A percentile compares a stretch with the other conserved stretches of the same genome.
Evolutionary conservation across 2,888 invertebrate genomes (phyloP).

Genomic region (Darwinula stevensoni): DNA sequence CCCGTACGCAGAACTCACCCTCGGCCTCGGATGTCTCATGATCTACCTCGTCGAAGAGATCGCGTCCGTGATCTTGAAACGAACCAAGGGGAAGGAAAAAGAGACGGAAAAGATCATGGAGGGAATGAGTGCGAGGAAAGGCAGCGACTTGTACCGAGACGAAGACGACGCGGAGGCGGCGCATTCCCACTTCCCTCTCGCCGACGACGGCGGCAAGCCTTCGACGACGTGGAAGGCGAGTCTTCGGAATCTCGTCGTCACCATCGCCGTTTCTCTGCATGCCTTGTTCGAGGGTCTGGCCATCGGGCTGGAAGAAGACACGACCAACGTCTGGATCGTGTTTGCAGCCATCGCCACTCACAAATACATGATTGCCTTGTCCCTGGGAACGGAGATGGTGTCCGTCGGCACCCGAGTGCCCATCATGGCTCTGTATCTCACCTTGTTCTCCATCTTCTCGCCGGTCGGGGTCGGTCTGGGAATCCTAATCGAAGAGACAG

Average conservation of each 20-base stretch:
- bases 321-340: neutral
- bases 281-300: neutral
- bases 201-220: too few species aligned
- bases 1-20: neutral
- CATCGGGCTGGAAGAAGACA: neutral
- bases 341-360: neutral
- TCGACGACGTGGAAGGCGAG: neutral
- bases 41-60: constrained; percentile 1
- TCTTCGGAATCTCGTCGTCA: neutral
- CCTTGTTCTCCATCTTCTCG: neutral
- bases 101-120: too few species aligned
- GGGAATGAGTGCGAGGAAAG: too few species aligned
- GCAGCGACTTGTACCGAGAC: too few species aligned
- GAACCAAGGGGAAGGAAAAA: too few species aligned
- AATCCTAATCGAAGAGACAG: neutral
- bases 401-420: neutral
- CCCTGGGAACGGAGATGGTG: neutral
- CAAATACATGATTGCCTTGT: neutral
- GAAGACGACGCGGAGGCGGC: too few species aligned
- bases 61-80: too few species aligned
- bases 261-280: neutral
- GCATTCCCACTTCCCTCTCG: too few species aligned
- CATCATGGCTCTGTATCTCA: neutral
- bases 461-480: neutral
- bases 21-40: neutral